Conservation (phyloP, 2,888 invertebrate genomes). For the Apamea monoglypha region DNA sequence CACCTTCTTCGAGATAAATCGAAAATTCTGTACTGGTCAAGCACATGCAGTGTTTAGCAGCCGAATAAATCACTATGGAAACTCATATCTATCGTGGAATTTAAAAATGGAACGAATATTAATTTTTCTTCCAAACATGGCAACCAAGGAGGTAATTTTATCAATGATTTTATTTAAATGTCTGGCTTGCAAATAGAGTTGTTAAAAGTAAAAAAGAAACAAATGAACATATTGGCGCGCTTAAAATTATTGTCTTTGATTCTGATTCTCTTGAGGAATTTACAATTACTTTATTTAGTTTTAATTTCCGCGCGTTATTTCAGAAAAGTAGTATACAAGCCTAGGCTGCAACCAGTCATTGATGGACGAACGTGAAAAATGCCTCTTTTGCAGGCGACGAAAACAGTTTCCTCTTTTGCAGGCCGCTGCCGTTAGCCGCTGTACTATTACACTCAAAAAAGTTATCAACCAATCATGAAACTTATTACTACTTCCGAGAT, state of each 20-base stretch:
- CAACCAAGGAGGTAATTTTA: neutral
- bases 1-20: neutral
- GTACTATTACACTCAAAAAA: neutral
- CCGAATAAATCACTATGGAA: neutral
- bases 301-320: neutral
- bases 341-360: neutral
- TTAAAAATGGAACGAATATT: neutral
- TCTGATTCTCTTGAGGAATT: too few relatives aligned
- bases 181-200: neutral
- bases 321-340: neutral
- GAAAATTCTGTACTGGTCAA: neutral
- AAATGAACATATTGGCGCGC: neutral
- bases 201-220: neutral
- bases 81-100: neutral
- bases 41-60: neutral
- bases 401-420: neutral
- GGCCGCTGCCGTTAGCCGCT: neutral
- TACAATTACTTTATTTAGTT: neutral
- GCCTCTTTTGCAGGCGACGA: too few relatives aligned
- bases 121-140: neutral
- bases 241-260: too few relatives aligned
- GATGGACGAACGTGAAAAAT: too few relatives aligned
- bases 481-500: too few relatives aligned
- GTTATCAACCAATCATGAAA: neutral
- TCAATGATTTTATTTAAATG: neutral